Percentiles rank a stretch among this genome's conserved stretches.
These are phyloP conservation scores for Mylabris phalerata DNA, from an alignment of 1,140 invertebrate species.

Conservation along the genomic window DNA sequence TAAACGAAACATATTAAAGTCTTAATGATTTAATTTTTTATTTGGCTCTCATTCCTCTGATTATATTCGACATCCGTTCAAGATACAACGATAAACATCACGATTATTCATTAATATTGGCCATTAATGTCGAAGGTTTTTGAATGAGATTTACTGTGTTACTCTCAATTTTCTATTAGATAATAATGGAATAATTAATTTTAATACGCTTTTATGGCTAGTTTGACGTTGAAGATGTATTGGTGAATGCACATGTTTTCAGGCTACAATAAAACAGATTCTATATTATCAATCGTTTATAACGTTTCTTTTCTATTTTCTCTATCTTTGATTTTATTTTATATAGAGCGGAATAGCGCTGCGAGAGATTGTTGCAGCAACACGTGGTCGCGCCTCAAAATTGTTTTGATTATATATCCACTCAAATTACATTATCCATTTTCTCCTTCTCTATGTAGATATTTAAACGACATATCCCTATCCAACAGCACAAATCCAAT, in stretches of 20 bases:
- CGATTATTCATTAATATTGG: slow-evolving; percentile 12
- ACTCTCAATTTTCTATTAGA: slow-evolving; percentile 9
- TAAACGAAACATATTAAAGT: slow-evolving; percentile 4
- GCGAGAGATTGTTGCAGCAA: too few species aligned
- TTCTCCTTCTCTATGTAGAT: slow-evolving; percentile 1
- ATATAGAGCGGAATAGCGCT: too few species aligned
- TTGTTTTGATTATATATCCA: too few species aligned
- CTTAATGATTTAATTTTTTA: slow-evolving; percentile 15
- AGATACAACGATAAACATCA: slow-evolving; percentile 9
- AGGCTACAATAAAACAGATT: too few species aligned
- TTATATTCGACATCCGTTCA: slow-evolving; percentile 2
- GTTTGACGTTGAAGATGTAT: slow-evolving; percentile 9
- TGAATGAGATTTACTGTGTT: slow-evolving; percentile 14
- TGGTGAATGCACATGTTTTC: too few species aligned
- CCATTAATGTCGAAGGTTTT: slow-evolving; percentile 11
- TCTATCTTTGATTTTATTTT: too few species aligned
- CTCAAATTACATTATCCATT: too few species aligned
- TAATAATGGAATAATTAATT: slow-evolving; percentile 16
- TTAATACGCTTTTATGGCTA: slow-evolving; percentile 9
- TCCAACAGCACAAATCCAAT: slow-evolving; percentile 26
- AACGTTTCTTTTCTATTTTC: too few species aligned
- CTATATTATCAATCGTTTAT: too few species aligned
- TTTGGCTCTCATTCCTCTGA: too few species aligned
- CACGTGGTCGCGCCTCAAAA: too few species aligned
- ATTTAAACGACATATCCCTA: slow-evolving; percentile 16